Evolutionary conservation across 2,113 vertebrate species (phyloP).

Genomic region (Sardina pilchardus): DNA sequence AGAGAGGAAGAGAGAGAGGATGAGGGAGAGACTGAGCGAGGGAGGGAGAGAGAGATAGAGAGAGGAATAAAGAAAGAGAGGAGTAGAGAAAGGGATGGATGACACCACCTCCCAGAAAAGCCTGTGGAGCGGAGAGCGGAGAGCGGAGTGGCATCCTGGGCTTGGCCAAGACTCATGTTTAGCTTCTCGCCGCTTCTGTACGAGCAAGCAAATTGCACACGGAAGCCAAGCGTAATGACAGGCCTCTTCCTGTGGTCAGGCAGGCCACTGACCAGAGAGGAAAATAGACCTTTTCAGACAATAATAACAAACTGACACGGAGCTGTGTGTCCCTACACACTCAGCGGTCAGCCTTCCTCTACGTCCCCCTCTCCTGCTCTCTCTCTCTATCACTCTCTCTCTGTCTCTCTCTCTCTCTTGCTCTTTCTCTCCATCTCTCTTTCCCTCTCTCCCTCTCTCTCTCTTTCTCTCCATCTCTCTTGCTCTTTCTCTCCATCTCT

Average conservation of each 20-base stretch:
- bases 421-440: background rate
- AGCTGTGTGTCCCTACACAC: slow-evolving; percentile 42
- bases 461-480: background rate
- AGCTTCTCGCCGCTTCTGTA: slow-evolving; percentile 49
- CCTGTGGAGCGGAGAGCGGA: slow-evolving; percentile 34
- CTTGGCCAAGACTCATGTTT: slow-evolving; percentile 53
- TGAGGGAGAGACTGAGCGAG: too few relatives aligned
- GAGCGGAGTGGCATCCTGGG: slow-evolving; percentile 29
- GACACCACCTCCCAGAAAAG: slow-evolving; percentile 48
- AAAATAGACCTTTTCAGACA: slow-evolving; percentile 47
- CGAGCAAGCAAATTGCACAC: slow-evolving; percentile 50
- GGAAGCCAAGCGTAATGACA: slow-evolving; percentile 48
- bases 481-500: slow-evolving; percentile 16
- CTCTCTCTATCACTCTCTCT: slow-evolving; percentile 16
- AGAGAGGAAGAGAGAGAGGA: too few relatives aligned
- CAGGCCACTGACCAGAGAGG: slow-evolving; percentile 37
- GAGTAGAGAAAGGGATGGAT: background rate
- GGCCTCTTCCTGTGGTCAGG: slow-evolving; percentile 44
- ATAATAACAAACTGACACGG: slow-evolving; percentile 48
- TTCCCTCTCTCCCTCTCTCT: background rate
- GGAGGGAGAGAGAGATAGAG: background rate
- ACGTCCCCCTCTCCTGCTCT: slow-evolving; percentile 14
- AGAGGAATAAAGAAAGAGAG: background rate
- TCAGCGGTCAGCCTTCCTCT: background rate
- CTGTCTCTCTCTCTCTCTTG: background rate